Percentiles rank a stretch among this genome's conserved stretches.
Evolutionary conservation across 2,888 invertebrate genomes (phyloP).

Genomic region (Dolomedes plantarius): DNA sequence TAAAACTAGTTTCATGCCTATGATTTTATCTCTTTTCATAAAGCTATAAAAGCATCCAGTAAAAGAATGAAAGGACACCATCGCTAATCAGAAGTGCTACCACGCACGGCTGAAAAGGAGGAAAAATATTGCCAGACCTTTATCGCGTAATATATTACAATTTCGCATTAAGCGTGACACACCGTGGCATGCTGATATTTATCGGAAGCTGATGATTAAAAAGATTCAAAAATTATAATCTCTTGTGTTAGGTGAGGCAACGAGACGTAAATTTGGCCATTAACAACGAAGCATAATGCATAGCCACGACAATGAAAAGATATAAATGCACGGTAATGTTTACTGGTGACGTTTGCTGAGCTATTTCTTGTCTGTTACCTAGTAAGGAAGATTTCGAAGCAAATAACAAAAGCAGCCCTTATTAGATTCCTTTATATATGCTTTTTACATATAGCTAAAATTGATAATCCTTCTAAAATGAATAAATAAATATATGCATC

Average conservation of each 20-base stretch:
- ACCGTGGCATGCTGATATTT: neutral
- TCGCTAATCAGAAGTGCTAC: neutral
- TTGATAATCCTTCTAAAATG: too few relatives aligned
- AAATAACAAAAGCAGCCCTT: too few relatives aligned
- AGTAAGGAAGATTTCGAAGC: too few relatives aligned
- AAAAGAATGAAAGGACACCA: neutral
- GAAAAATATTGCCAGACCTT: neutral
- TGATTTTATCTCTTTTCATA: neutral
- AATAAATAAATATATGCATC: too few relatives aligned
- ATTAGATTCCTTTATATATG: too few relatives aligned
- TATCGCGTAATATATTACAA: neutral
- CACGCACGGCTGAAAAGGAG: neutral
- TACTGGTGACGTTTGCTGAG: too few relatives aligned
- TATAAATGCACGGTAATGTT: too few relatives aligned
- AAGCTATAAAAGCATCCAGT: neutral
- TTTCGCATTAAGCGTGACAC: neutral
- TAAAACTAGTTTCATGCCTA: neutral
- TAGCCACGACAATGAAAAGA: too few relatives aligned
- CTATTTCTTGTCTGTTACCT: too few relatives aligned
- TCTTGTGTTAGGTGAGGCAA: neutral
- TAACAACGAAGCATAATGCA: too few relatives aligned
- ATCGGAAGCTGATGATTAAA: neutral
- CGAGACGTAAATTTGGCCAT: too few relatives aligned
- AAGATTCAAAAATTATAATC: neutral
- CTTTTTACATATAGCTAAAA: too few relatives aligned